Evolutionary conservation across 2,797 vertebrate species (phyloP).

Genomic region (Semotilus atromaculatus): DNA sequence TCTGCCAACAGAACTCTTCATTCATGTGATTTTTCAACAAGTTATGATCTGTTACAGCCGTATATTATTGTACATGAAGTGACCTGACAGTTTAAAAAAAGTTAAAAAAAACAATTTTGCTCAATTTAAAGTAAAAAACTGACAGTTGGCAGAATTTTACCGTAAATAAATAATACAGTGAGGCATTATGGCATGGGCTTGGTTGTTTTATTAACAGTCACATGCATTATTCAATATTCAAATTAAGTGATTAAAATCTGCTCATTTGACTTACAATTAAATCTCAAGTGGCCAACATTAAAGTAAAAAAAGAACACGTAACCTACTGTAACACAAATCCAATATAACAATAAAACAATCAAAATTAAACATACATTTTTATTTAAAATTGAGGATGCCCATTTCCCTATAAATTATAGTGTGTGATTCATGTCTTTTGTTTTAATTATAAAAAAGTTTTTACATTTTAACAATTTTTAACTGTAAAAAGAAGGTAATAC

Average conservation of each 20-base stretch:
- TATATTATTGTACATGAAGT: neutral
- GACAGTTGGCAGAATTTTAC: no score
- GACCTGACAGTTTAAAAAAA: neutral
- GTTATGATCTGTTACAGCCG: neutral
- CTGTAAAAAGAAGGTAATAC: neutral
- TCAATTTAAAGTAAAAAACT: neutral
- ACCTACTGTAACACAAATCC: neutral
- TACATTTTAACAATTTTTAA: neutral
- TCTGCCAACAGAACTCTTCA: conserved; percentile 19
- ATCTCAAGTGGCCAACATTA: neutral
- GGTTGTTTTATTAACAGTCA: neutral
- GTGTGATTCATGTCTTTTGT: neutral
- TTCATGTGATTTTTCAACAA: neutral
- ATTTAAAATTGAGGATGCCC: neutral
- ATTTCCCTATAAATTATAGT: neutral
- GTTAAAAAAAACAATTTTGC: neutral
- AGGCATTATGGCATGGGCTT: neutral
- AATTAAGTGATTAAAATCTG: neutral
- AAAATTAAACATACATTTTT: neutral
- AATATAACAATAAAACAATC: neutral
- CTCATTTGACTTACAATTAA: neutral
- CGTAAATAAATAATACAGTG: neutral
- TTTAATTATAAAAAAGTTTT: neutral
- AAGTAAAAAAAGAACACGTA: neutral
- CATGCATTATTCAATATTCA: neutral